These are phyloP conservation scores for Rhadina sibilatrix DNA, from an alignment of 2,113 vertebrate species.

Conservation along the genomic window DNA sequence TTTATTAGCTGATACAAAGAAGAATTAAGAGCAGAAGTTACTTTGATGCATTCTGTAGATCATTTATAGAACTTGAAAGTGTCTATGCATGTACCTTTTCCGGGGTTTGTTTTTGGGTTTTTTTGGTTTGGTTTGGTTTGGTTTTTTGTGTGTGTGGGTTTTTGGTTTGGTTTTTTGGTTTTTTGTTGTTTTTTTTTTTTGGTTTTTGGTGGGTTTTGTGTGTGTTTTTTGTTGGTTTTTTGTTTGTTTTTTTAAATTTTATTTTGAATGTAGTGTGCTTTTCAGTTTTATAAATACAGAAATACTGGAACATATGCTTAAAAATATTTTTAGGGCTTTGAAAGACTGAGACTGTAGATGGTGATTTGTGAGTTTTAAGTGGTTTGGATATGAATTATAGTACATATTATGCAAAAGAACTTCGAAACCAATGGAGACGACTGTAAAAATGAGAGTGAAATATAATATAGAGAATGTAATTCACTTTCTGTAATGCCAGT, in stretches of 20 bases:
- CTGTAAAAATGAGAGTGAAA: background rate
- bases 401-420: background rate
- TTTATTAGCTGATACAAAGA: background rate
- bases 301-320: background rate
- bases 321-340: background rate
- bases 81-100: accelerated
- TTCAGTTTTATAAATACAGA: background rate
- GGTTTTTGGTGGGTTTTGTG: no score
- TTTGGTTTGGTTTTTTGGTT: no score
- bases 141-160: no score
- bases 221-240: background rate
- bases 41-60: background rate
- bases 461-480: background rate
- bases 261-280: background rate
- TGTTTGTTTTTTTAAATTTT: background rate
- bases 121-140: no score
- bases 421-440: background rate
- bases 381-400: background rate
- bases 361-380: background rate
- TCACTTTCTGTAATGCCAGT: background rate
- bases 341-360: background rate
- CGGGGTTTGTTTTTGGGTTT: no score
- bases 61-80: background rate
- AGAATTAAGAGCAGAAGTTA: background rate
- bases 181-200: no score